A percentile compares a stretch with the other conserved stretches of the same genome.
Conservation (phyloP, 2,113 vertebrate genomes). For the Acanthochromis polyacanthus region DNA sequence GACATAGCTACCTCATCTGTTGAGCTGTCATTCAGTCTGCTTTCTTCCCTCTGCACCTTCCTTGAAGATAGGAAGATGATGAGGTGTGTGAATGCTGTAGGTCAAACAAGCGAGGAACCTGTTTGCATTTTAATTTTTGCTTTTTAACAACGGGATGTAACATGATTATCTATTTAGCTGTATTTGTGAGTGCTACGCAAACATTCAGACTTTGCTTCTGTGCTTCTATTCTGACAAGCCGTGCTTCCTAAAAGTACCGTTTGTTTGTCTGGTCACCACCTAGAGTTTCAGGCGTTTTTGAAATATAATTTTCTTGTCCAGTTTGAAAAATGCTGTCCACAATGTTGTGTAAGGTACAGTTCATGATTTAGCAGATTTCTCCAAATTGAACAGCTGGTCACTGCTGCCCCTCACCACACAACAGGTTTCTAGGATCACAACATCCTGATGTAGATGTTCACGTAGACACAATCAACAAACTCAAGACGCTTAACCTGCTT, state of each 20-base stretch:
- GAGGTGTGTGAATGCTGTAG: conserved; percentile 42
- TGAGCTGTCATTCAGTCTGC: conserved; percentile 72
- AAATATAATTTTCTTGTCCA: too few relatives aligned
- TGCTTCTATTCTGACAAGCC: neutral
- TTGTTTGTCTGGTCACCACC: neutral
- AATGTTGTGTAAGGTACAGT: too few relatives aligned
- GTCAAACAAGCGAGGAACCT: conserved; percentile 51
- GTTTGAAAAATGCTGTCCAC: too few relatives aligned
- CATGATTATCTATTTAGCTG: conserved; percentile 24
- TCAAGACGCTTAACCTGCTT: too few relatives aligned
- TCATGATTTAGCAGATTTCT: too few relatives aligned
- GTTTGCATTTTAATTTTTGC: conserved; percentile 38
- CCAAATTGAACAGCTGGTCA: too few relatives aligned
- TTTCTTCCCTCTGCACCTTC: conserved; percentile 53
- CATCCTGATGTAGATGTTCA: too few relatives aligned
- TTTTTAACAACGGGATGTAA: conserved; percentile 39
- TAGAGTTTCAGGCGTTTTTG: neutral
- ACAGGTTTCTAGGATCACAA: too few relatives aligned
- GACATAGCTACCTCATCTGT: conserved; percentile 75
- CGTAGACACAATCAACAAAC: too few relatives aligned
- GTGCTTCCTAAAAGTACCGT: too few relatives aligned
- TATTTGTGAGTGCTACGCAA: neutral
- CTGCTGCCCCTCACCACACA: too few relatives aligned
- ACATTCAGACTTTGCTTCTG: neutral
- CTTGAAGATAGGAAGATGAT: conserved; percentile 31